Percentiles rank a stretch among this genome's conserved stretches.
Conservation (phyloP, 2,888 invertebrate genomes). For the Cybosia mesomella region DNA sequence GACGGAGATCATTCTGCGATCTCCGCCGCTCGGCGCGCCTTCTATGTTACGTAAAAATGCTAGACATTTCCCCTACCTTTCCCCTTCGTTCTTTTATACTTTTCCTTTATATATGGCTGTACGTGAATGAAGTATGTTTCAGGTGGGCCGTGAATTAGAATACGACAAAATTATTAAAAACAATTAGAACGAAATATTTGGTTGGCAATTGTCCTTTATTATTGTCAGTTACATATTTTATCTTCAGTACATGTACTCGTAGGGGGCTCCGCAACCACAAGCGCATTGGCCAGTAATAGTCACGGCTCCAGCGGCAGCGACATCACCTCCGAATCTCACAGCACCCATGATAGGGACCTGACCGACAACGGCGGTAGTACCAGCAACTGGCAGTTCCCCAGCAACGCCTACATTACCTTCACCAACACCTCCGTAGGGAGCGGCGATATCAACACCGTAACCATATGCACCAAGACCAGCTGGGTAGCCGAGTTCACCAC, state of each 20-base stretch:
- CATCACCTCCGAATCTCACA: conserved; percentile 16
- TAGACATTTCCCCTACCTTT: too few species aligned
- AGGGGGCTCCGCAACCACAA: background rate
- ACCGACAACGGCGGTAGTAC: conserved; percentile 21
- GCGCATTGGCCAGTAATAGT: conserved; percentile 5
- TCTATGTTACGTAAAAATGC: too few species aligned
- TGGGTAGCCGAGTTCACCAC: background rate
- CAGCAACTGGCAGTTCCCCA: conserved; percentile 17
- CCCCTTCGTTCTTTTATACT: too few species aligned
- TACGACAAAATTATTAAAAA: too few species aligned
- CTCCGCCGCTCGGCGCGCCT: too few species aligned
- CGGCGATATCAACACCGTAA: background rate
- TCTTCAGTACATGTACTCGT: background rate
- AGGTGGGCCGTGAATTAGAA: too few species aligned
- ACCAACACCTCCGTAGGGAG: conserved; percentile 13
- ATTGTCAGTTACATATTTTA: too few species aligned
- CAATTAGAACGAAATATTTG: too few species aligned
- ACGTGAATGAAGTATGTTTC: too few species aligned
- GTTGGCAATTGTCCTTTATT: too few species aligned
- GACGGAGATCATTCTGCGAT: too few species aligned
- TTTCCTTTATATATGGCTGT: too few species aligned
- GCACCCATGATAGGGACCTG: conserved; percentile 28
- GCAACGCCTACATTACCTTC: conserved; percentile 21
- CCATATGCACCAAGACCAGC: background rate
- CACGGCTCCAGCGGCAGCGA: conserved; percentile 21